Evolutionary conservation across 2,888 invertebrate species (phyloP), one percentile per base, ranked within the genome.

Genomic region (Charanyca ferruginea): DNA sequence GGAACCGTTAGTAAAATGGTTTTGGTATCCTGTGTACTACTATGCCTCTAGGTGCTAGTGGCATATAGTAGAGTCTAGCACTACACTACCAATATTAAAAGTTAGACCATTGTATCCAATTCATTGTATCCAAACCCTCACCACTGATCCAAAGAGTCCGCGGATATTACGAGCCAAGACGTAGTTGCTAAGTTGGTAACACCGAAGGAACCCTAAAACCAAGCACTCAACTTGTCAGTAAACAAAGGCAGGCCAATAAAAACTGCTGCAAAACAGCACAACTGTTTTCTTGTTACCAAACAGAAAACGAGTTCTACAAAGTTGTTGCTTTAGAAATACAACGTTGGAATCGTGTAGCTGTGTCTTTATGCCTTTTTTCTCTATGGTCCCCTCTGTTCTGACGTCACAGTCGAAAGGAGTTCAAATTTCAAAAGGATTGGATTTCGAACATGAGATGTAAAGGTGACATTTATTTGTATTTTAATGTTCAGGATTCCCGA

Each of bases 281-380:
- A 77, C 69, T 75, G 68, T 81, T 73, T 79, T 78, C 81, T 81
- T 81, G 81, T 81, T 81, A 76, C 66, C 65, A 61, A 80, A 73
- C 75, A 68, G 70, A 71, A 73, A 81, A 81, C 76, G 71, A 81
- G 81, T 81, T 81, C 63, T 44, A 63, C 69, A 52, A 78, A 81
- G 72, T 81, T 77, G 77, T 70, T 67, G 61, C 49, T 77, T 79
- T 70, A 72, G 58, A 75, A 77, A 65, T 55, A 78, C 76, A 69
- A 65, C 42, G 53, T 61, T 73, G 57, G 75, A 47, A 57, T 62
- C 72, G 41, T 75, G 62, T 76, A 69, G 53, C 52, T 45, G 35
- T 42, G 55, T 62, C 62, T 71, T 71, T 71, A 62, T 57, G 47
- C 0, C 48, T 47, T 20, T n/a, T 57, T 69, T 25, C 49, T 60